A percentile compares a stretch with the other conserved stretches of the same genome.
phyloP scores from a whole-genome alignment of 1,140 invertebrate species.

The Zaprionus inermis region DNA sequence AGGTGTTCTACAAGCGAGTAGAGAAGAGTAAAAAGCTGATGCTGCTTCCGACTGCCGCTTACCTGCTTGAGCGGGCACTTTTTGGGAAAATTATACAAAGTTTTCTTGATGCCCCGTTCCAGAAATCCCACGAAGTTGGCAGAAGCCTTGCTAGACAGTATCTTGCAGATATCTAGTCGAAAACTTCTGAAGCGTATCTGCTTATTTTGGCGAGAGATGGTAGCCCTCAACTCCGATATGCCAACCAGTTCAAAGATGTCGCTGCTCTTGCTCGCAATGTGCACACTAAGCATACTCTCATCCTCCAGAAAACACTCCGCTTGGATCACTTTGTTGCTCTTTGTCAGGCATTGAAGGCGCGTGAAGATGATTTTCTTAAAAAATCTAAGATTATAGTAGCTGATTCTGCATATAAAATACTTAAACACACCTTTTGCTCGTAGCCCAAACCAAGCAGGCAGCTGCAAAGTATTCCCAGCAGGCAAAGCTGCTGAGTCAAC shows the following conservation, averaged over 20 bases:
- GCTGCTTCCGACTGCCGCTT: neutral
- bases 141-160: neutral
- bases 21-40: neutral
- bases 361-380: neutral
- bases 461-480: neutral
- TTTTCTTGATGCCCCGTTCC: neutral
- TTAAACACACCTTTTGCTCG: neutral
- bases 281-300: neutral
- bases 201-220: neutral
- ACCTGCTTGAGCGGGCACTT: slow-evolving; percentile 19
- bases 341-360: neutral
- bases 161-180: slow-evolving; percentile 10
- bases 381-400: neutral
- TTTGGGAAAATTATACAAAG: slow-evolving; percentile 7
- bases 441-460: neutral
- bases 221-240: neutral
- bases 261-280: neutral
- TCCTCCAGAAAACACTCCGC: neutral
- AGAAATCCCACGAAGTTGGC: neutral
- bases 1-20: slow-evolving; percentile 5
- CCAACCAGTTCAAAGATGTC: neutral
- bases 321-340: neutral
- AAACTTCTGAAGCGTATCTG: neutral
- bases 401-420: neutral
- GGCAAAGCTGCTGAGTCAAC: neutral